Base-by-base conservation (phyloP, 1,140 invertebrate species). In the Harlomillsia oculata region DNA sequence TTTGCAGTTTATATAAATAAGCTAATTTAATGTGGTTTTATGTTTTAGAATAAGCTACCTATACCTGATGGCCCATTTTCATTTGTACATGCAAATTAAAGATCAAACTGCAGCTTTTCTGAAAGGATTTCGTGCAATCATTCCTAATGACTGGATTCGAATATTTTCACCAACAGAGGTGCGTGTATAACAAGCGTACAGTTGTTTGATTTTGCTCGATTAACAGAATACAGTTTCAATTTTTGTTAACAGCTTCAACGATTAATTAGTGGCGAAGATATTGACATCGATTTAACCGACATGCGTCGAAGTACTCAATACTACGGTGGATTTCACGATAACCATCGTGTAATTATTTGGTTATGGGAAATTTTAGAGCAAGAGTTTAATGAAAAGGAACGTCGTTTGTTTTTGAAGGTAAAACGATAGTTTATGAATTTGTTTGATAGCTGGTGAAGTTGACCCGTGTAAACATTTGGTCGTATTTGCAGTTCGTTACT, bases 291-390 rank as follows among this genome's bases (percentile, higher is more conserved):
- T 76, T 73, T 97, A 48, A 77, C 81, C 66, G 94, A 98, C 76
- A 74, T 98, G 40, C 79, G 92, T 49, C 82, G 82, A 64, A 84
- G 98, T 72, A 97, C 94, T 2, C 90, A 96, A 74, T 99, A 99
- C 75, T 99, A 96, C 74, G 97, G 96, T 32, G 97, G 97, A 5
- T 99, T 98, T 74, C 96, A 99, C 72, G 92, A 96, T 73, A 95
- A 89, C 59, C 97, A 99, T 75, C 78, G 91, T 61, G 91, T 99
- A 34, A 87, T 99, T 14, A 85, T 87, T 67, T 99, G 97, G 97
- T 75, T 99, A 13, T 99, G 97, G 97, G 92, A 98, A 72, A 91
- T 99, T 63, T 73, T 99, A 25, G 88, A 95, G 66, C 87, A 90
- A 67, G 95, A 99, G 73, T 98, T 99, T 72, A 83, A 77, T 9